These are phyloP conservation scores for Ranitomeya variabilis DNA, from an alignment of 2,113 vertebrate genomes.

Conservation along the genomic window DNA sequence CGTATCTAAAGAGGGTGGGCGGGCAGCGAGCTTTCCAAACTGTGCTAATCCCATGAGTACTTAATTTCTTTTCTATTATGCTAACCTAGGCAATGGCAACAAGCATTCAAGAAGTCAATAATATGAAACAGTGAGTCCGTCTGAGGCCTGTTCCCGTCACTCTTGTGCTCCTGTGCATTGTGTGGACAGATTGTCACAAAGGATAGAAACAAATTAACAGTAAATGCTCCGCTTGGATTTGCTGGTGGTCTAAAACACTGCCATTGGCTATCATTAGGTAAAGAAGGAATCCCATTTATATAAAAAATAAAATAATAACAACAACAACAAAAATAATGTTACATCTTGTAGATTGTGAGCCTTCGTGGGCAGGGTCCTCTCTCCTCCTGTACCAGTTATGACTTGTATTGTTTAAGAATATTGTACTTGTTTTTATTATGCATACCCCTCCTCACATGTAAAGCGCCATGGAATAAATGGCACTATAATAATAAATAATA, in stretches of 20 bases:
- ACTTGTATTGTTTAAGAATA: too few species aligned
- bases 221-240: background rate
- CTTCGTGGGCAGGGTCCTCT: too few species aligned
- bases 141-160: conserved; percentile 26
- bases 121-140: conserved; percentile 73
- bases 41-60: conserved; percentile 87
- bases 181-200: conserved; percentile 25
- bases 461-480: too few species aligned
- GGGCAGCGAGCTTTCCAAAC: conserved; percentile 85
- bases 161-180: background rate
- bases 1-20: conserved; percentile 83
- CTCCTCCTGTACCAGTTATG: too few species aligned
- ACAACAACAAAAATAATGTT: background rate
- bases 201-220: conserved; percentile 20
- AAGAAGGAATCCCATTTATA: background rate
- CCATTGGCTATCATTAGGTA: background rate
- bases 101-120: conserved; percentile 80
- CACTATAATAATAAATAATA: background rate
- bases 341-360: too few species aligned
- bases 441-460: too few species aligned
- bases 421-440: too few species aligned
- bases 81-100: conserved; percentile 82
- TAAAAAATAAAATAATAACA: background rate
- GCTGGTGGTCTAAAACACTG: background rate
- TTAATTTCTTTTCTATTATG: conserved; percentile 88